These are phyloP conservation scores for Tenualosa ilisha DNA, from an alignment of 2,797 vertebrate species.

Conservation along the genomic window DNA sequence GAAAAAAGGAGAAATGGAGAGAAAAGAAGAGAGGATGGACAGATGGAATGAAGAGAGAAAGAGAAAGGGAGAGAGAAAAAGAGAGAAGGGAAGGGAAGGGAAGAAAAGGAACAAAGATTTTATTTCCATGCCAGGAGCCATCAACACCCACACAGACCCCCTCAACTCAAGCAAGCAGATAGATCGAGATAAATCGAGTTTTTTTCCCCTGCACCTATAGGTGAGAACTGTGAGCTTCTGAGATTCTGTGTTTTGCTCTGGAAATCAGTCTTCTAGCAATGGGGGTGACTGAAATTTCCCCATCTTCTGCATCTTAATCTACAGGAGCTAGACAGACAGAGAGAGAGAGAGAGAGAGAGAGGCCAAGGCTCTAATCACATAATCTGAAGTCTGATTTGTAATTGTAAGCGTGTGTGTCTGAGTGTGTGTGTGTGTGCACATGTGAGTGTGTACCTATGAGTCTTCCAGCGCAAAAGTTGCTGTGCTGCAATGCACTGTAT, in stretches of 20 bases:
- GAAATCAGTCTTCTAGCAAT: not conserved
- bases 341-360: not conserved
- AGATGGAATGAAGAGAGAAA: not conserved
- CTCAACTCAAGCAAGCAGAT: not conserved
- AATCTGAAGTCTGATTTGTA: not conserved
- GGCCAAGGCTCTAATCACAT: not conserved
- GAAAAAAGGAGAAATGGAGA: not conserved
- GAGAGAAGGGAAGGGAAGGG: not conserved
- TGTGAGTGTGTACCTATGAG: not conserved
- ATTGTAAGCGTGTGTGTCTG: not conserved
- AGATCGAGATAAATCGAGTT: not conserved
- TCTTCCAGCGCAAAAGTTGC: not conserved
- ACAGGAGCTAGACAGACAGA: not conserved
- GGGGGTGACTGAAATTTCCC: not conserved
- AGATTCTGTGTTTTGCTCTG: not conserved
- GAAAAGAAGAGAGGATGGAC: not conserved
- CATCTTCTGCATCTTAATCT: not conserved
- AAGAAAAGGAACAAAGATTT: not conserved
- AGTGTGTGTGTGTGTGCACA: not conserved
- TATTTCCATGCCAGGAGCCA: not conserved
- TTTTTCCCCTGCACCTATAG: not conserved
- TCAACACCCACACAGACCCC: not conserved
- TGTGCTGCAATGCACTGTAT: not conserved
- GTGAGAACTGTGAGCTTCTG: not conserved
- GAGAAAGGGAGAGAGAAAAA: not conserved